Percentiles rank a stretch among this genome's conserved stretches.
phyloP scores from a whole-genome alignment of 2,113 vertebrate genomes.

The Leucoraja erinaceus region DNA sequence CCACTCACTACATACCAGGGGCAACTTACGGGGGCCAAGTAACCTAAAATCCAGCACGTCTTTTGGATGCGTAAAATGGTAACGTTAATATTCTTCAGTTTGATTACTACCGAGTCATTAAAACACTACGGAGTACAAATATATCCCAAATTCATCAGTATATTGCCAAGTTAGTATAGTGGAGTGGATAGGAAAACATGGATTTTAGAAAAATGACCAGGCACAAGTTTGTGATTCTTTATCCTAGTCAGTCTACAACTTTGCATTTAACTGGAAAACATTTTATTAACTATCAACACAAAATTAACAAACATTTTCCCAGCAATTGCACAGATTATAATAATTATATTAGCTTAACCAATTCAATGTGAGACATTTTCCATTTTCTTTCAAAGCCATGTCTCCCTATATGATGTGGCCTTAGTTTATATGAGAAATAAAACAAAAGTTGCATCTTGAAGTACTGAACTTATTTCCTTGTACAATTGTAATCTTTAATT shows the following conservation, averaged over 20 bases:
- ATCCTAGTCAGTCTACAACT: constrained; percentile 41
- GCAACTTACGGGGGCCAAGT: too few species aligned
- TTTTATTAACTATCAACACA: constrained; percentile 38
- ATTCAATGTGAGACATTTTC: neutral
- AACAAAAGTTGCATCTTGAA: neutral
- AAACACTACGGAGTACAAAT: neutral
- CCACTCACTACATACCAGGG: too few species aligned
- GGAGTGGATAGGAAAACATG: neutral
- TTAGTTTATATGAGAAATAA: neutral
- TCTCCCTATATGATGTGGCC: neutral
- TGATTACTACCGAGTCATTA: neutral
- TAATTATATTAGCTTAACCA: neutral
- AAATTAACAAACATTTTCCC: constrained; percentile 32
- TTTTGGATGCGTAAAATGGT: neutral
- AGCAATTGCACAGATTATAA: constrained; percentile 11
- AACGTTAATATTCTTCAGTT: neutral
- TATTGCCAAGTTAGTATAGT: neutral
- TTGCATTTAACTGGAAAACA: constrained; percentile 25
- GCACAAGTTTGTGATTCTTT: constrained; percentile 39
- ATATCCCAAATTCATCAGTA: neutral
- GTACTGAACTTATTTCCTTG: neutral
- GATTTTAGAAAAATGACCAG: neutral
- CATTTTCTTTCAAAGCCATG: neutral
- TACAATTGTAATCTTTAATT: neutral
- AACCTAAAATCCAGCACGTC: too few species aligned